phyloP scores from a whole-genome alignment of 2,888 invertebrate genomes.

The Tolmerus cingulatus region DNA sequence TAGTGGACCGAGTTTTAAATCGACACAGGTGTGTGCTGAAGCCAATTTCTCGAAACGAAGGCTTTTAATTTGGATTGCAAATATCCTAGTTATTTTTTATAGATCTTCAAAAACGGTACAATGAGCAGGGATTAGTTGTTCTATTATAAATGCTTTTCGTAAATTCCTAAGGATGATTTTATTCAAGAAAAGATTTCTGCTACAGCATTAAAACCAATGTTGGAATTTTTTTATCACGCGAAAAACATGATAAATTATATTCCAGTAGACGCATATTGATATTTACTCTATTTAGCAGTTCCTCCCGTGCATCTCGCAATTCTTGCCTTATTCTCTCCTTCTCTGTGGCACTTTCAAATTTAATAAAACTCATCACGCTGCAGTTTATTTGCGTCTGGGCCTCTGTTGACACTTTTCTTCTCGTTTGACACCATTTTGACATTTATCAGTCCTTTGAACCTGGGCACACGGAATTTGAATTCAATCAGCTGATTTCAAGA shows the following conservation, averaged over 20 bases:
- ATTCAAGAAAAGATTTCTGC: too few species aligned
- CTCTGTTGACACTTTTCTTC: neutral
- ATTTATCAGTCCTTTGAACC: neutral
- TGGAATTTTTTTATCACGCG: neutral
- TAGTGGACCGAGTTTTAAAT: too few species aligned
- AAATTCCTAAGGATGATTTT: too few species aligned
- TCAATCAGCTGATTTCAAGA: neutral
- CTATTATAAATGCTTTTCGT: too few species aligned
- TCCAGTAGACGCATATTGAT: neutral
- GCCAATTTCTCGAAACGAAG: too few species aligned
- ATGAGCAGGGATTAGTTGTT: too few species aligned
- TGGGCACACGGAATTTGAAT: neutral
- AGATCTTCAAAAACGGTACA: too few species aligned
- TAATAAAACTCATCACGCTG: conserved; percentile 56
- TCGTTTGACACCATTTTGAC: neutral
- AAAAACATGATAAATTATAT: neutral
- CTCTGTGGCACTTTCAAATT: conserved; percentile 58
- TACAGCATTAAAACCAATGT: neutral
- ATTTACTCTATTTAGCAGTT: conserved; percentile 54
- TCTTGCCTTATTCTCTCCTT: conserved; percentile 57
- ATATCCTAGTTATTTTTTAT: too few species aligned
- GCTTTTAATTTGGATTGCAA: too few species aligned
- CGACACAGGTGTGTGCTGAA: too few species aligned
- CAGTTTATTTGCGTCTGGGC: neutral
- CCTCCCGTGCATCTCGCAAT: conserved; percentile 56